These are phyloP conservation scores for Phoebastria nigripes DNA, from an alignment of 2,797 vertebrate genomes.

Conservation along the genomic window DNA sequence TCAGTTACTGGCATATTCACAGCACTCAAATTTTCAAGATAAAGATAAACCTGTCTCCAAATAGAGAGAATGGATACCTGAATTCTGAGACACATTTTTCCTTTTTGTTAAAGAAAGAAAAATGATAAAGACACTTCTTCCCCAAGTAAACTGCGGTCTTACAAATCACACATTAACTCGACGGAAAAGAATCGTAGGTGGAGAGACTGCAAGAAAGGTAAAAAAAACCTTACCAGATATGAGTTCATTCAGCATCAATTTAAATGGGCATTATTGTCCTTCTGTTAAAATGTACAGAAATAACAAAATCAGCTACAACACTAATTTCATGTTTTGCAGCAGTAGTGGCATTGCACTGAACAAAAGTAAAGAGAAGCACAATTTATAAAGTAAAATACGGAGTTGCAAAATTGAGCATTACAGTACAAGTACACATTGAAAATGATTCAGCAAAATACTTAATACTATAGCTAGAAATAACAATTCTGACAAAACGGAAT, in stretches of 20 bases:
- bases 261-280: neutral
- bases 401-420: neutral
- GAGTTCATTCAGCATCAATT: neutral
- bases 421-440: neutral
- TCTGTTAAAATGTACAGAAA: neutral
- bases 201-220: conserved; percentile 71
- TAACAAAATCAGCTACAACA: neutral
- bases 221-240: neutral
- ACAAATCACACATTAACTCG: conserved; percentile 44
- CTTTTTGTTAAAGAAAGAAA: conserved; percentile 76
- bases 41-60: neutral
- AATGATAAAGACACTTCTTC: conserved; percentile 57
- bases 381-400: neutral
- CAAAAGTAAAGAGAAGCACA: neutral
- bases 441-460: neutral
- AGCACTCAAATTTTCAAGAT: neutral
- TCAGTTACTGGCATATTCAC: neutral
- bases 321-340: neutral
- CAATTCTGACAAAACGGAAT: neutral
- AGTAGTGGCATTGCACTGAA: neutral
- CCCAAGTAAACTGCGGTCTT: conserved; percentile 78
- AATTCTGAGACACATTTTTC: conserved; percentile 20
- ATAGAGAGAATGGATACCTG: neutral
- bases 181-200: conserved; percentile 71
- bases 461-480: neutral